These are phyloP conservation scores for Falco peregrinus DNA, from an alignment of 2,797 vertebrate genomes.

Conservation along the genomic window DNA sequence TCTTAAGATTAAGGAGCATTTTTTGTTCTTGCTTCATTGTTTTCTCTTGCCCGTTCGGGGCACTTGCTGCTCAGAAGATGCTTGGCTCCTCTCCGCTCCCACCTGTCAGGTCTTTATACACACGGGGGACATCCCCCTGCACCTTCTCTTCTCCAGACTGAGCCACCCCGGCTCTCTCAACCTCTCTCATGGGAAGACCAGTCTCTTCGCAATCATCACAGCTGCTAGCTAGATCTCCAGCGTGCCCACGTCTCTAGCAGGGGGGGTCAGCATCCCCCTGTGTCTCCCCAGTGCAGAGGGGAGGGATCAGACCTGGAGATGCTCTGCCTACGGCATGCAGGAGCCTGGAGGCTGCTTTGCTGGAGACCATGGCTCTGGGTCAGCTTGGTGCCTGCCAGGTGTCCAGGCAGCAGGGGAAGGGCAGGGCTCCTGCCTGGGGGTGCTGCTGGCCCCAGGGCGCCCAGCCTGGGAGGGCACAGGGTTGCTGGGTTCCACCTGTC, in stretches of 20 bases:
- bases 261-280: not conserved
- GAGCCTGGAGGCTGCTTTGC: not conserved
- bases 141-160: not conserved
- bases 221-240: not conserved
- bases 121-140: not conserved
- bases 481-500: not conserved
- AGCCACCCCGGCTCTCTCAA: not conserved
- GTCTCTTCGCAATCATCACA: not conserved
- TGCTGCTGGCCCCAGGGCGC: rapidly evolving
- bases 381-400: not conserved
- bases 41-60: not conserved
- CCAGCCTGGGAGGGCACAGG: not conserved
- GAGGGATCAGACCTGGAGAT: not conserved
- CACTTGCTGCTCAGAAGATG: not conserved
- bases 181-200: not conserved
- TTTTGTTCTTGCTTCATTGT: not conserved
- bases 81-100: not conserved
- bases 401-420: not conserved
- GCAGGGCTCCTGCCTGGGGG: not conserved
- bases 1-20: not conserved
- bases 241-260: rapidly evolving
- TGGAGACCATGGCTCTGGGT: rapidly evolving
- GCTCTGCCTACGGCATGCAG: not conserved
- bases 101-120: not conserved
- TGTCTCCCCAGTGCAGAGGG: not conserved